Base-by-base conservation (phyloP, 2,113 vertebrate species). In the Sceloporus undulatus region DNA sequence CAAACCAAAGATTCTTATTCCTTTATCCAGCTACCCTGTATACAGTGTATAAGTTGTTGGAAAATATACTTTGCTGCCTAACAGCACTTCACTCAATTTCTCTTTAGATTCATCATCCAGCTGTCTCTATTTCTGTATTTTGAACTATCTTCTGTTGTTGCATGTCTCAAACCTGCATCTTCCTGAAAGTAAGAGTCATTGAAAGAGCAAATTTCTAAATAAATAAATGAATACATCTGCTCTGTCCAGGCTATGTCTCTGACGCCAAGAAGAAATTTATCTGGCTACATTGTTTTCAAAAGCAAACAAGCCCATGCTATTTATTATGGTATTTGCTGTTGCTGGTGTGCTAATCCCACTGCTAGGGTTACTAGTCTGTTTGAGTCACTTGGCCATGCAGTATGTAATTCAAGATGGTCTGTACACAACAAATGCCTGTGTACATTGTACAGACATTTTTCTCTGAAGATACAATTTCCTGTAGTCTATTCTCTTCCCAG, bases 231-330 rank as follows among this genome's bases (percentile, higher is more conserved):
- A 48, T 48, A 48, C 5, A 83, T 88, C 87, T 89, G 84, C 75
- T 82, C 11, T 48, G 56, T 74, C 19, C 5, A 62, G 2, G 3
- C 34, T 34, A 34, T 34, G 34, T n/a, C 21, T n/a, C 8, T 68
- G 16, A 6, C 9, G 23, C 5, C 68, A 27, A 27, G 10, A 77
- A 21, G 13, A 66, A 48, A 21, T 4, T 56, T 52, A 29, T 38
- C 18, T 40, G 34, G 38, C 56, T 14, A n/a, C 2, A 42, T 68
- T 85, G 82, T 23, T 3, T 40, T 59, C 59, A 91, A 87, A 75
- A 77, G 11, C 34, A 87, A 89, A 89, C 40, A 93, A 84, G 82
- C 14, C 48, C 66, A 84, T 85, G 27, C 62, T 70, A 25, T 74
- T 82, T 68, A 29, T 25, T 56, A 6, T 19, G 10, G 25, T 29